These are phyloP conservation scores for Lepus americanus DNA, from an alignment of 2,113 vertebrate genomes.

Conservation along the genomic window DNA sequence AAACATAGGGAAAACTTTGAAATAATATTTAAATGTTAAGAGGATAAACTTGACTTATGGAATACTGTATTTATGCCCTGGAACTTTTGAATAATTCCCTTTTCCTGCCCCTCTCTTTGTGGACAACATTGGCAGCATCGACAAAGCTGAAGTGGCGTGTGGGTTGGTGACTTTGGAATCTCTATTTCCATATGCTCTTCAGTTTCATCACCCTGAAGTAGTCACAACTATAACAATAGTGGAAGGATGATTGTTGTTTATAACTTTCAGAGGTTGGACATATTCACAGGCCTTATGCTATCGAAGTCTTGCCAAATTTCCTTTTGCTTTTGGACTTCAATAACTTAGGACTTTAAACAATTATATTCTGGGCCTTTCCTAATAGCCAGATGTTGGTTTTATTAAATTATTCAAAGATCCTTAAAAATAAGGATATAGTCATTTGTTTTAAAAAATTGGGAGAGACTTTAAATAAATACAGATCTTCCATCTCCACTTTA, in stretches of 20 bases:
- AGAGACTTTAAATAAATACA: slow-evolving; percentile 23
- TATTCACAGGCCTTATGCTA: neutral
- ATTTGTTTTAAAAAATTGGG: slow-evolving; percentile 35
- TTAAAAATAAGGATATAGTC: slow-evolving; percentile 33
- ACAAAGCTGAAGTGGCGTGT: neutral
- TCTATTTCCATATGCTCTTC: slow-evolving; percentile 28
- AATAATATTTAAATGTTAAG: neutral
- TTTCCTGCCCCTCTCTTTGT: neutral
- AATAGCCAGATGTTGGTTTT: slow-evolving; percentile 1
- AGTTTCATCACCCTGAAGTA: slow-evolving; percentile 25
- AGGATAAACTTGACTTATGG: neutral
- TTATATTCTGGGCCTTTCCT: slow-evolving; percentile 10
- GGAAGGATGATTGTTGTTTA: neutral
- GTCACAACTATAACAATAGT: neutral
- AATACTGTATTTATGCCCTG: slow-evolving; percentile 23
- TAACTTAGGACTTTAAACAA: slow-evolving; percentile 18
- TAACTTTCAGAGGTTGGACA: neutral
- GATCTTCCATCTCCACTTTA: neutral
- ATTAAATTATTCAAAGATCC: slow-evolving; percentile 30
- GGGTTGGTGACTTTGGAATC: slow-evolving; percentile 21
- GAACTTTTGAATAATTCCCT: neutral
- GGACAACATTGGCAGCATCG: neutral
- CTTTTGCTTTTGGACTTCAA: neutral
- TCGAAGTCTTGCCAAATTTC: neutral
- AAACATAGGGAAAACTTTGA: neutral